A percentile compares a stretch with the other conserved stretches of the same genome.
phyloP scores from a whole-genome alignment of 2,888 invertebrate genomes.

The Tubulanus polymorphus region DNA sequence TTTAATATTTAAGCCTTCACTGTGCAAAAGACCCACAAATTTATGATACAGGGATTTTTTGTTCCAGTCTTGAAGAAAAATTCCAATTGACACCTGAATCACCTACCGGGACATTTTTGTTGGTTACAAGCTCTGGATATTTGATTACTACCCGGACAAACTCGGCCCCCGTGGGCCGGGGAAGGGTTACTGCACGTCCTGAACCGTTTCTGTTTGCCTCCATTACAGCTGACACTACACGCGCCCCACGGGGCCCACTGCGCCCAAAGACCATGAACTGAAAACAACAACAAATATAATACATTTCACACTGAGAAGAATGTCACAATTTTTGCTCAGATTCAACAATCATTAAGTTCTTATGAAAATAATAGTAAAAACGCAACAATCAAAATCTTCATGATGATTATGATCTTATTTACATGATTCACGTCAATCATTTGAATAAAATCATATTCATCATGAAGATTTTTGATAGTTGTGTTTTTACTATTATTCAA shows the following conservation, averaged over 20 bases:
- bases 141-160: constrained; percentile 42
- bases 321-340: neutral
- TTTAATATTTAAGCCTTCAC: no score
- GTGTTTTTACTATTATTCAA: no score
- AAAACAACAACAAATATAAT: constrained; percentile 1
- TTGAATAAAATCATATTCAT: neutral
- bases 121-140: constrained; percentile 40
- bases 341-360: neutral
- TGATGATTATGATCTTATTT: neutral
- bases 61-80: no score
- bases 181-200: constrained; percentile 56
- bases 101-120: constrained; percentile 41
- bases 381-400: no score
- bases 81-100: no score
- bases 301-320: neutral
- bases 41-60: no score
- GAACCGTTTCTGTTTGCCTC: constrained; percentile 57
- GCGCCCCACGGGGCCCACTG: constrained; percentile 60
- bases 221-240: constrained; percentile 58
- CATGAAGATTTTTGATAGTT: no score
- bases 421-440: neutral
- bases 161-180: constrained; percentile 47
- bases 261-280: constrained; percentile 54
- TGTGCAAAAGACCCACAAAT: no score
- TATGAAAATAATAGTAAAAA: neutral